Base-by-base conservation (phyloP, 1,140 invertebrate genomes). In the Psilanteris sp. region DNA sequence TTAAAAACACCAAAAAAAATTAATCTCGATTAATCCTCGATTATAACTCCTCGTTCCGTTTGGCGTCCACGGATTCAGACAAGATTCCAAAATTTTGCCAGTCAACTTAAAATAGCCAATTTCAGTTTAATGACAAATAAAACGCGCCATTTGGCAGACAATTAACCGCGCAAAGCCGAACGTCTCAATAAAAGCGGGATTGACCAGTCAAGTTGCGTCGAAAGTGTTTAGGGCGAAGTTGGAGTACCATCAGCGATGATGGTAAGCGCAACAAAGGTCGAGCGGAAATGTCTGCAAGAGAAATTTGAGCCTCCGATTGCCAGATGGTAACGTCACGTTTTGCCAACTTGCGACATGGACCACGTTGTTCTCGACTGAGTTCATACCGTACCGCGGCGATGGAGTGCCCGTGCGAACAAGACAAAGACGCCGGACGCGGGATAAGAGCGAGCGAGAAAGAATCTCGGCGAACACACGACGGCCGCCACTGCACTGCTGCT, bases 401-500 rank as follows among this genome's bases (percentile, higher is more conserved):
- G 36, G 73, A 78, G 62, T 34, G 41, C 48, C 44, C 57, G 34
- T 10, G 8, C 29, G 57, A 72, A 67, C 2, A 72, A 66, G 72
- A 71, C 48, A 66, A 76, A 78, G 59, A 54, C 66, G 36, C 48
- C 11, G 37, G 39, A 11, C 27, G 20, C 26, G 36, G 36, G 41
- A 55, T 32, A 57, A 29, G 72, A 74, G 71, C 9, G 34, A 79
- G 59, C 44, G 68, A 78, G 62, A 75, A 74, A 32, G 61, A 54
- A 50, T 18, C 10, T 15, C 34, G 73, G 75, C 55, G 79, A 81
- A 67, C 80, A 82, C 79, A 81, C 77, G 78, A 81, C 79, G 78
- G 82, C 77, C 79, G 82, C 78, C 79, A 75, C 79, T 61, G 54
- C 22, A 72, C 79, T 74, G 74, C 77, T 64, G 79, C 72, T 78